These are phyloP conservation scores for Zhuqinia jingwanae DNA, from an alignment of 2,888 invertebrate species.

Conservation along the genomic window DNA sequence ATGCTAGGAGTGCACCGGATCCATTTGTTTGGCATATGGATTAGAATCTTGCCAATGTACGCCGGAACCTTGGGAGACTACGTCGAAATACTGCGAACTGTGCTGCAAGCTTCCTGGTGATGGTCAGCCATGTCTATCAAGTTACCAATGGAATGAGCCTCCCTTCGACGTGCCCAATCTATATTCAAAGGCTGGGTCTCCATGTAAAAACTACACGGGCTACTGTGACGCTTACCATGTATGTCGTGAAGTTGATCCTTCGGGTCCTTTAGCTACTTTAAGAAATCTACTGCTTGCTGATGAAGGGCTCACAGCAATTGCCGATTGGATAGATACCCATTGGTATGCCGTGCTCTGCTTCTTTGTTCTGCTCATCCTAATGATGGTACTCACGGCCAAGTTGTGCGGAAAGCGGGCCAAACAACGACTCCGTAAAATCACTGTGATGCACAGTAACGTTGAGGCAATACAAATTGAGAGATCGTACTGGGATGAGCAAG, in stretches of 20 bases:
- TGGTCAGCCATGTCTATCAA: conserved; percentile 91
- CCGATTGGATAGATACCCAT: conserved; percentile 92
- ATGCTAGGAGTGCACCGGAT: conserved; percentile 94
- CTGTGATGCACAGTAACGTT: conserved; percentile 94
- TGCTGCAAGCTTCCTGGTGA: conserved; percentile 94
- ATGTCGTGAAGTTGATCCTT: conserved; percentile 95
- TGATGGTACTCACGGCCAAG: conserved; percentile 90
- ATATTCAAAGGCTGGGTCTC: conserved; percentile 96
- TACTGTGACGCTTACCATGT: conserved; percentile 84
- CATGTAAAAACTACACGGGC: conserved; percentile 96
- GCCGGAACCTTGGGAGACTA: conserved; percentile 88
- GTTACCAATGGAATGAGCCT: conserved; percentile 93
- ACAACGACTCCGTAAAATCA: conserved; percentile 91
- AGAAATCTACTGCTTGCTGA: conserved; percentile 92
- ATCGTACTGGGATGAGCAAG: conserved; percentile 84
- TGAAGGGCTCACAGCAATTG: conserved; percentile 93
- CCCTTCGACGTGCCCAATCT: conserved; percentile 96
- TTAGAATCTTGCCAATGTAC: conserved; percentile 97
- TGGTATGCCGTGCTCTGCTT: conserved; percentile 95
- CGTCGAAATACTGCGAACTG: conserved; percentile 94
- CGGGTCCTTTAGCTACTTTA: conserved; percentile 94
- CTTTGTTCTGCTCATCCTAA: conserved; percentile 87
- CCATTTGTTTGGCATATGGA: conserved; percentile 98
- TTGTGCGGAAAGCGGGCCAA: conserved; percentile 90
- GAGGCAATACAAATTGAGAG: conserved; percentile 93